phyloP scores from a whole-genome alignment of 1,140 invertebrate genomes.

The Rhopalosiphum maidis region DNA sequence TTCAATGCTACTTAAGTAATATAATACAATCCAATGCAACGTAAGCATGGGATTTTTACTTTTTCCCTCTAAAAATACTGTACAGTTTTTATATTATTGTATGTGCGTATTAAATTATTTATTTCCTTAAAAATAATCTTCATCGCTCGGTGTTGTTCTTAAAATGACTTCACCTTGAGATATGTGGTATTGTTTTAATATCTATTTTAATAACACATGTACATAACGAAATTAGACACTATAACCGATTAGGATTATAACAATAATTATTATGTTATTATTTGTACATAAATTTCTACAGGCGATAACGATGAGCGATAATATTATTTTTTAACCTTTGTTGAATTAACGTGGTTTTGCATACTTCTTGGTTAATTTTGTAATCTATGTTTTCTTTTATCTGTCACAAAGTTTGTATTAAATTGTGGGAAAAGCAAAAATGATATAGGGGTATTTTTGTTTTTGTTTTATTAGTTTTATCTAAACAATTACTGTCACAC shows the following conservation, averaged over 20 bases:
- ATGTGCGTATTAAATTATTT: not conserved
- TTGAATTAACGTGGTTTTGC: not conserved
- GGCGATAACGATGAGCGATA: not conserved
- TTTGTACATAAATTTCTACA: not conserved
- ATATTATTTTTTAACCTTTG: not conserved
- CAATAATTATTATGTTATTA: slow-evolving; percentile 5
- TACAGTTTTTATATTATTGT: too few relatives aligned
- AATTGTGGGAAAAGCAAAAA: not conserved
- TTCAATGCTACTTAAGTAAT: not conserved
- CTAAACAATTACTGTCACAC: not conserved
- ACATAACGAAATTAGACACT: not conserved
- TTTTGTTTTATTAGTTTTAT: not conserved
- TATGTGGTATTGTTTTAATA: not conserved
- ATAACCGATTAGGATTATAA: not conserved
- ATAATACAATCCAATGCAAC: not conserved
- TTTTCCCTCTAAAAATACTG: too few relatives aligned
- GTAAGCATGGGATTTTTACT: not conserved
- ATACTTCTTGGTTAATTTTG: not conserved
- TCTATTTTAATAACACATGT: not conserved
- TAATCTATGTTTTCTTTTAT: not conserved
- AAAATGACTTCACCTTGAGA: not conserved
- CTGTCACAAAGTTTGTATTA: too few relatives aligned
- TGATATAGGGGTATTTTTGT: not conserved
- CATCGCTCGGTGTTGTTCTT: not conserved
- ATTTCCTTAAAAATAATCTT: not conserved